Evolutionary conservation across 2,797 vertebrate species (phyloP), one percentile per base, ranked within the genome.

Genomic region (Chaenodraco wilsoni): DNA sequence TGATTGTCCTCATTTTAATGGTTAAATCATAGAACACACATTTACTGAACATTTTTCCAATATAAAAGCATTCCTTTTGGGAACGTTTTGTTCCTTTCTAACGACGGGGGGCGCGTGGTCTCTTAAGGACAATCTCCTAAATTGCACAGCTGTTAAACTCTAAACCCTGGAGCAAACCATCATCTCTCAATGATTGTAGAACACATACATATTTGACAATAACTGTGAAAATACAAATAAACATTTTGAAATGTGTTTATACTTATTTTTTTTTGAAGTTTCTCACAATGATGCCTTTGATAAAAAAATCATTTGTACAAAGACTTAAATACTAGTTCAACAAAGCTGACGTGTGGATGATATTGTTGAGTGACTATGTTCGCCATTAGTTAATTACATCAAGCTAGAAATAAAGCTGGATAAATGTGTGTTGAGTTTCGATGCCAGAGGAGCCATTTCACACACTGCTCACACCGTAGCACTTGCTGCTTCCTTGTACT

Each of bases 171-270:
- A 13, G 77, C 56, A 31, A 27, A 64, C 23, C 3, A 48, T 44
- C 44, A 21, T 54, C 59, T 49, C 50, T 23, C 7, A 4, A 51
- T 40, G 51, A 67, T 9, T 14, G 40, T 1, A 51, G 21, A 57
- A 33, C 12, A 54, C 46, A 61, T 17, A 70, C 13, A 66, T 15
- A 21, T 70, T 58, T 44, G 14, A 31, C 51, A 67, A 23, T 10
- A 66, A 78, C 41, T 46, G 41, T 58, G 33, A 44, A 68, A 75
- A 63, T 63, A 40, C 9, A 64, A 21, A 49, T 52, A 76, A 63
- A n/a, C 14, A 27, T 23, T 11, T 7, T 33, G n/a, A n/a, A n/a
- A n/a, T n/a, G 33, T 21, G 19, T 65, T 51, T 11, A 45, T 10
- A 45, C 46, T 45, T 60, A 63, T n/a, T n/a, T n/a, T n/a, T n/a